Percentiles rank a stretch among this genome's conserved stretches.
Conservation (phyloP, 2,113 vertebrate species). For the Gymnogyps californianus region DNA sequence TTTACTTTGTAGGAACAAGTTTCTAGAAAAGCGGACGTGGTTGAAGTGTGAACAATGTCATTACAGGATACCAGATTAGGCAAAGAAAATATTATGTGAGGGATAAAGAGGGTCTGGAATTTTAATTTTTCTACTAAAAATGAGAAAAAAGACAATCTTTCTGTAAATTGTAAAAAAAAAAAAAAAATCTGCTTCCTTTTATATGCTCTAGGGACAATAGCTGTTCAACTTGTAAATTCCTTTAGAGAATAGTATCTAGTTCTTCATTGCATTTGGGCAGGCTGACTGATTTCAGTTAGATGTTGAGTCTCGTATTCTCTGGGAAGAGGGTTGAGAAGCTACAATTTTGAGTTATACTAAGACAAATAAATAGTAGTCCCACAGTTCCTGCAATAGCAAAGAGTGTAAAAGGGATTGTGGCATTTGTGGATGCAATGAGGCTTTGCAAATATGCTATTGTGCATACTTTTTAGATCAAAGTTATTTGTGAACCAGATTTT, state of each 20-base stretch:
- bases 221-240: neutral
- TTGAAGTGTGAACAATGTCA: neutral
- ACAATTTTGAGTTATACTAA: neutral
- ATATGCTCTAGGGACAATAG: neutral
- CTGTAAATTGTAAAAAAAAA: neutral
- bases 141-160: neutral
- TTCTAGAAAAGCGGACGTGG: neutral
- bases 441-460: neutral
- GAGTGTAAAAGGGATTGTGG: neutral
- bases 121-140: neutral
- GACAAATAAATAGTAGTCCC: neutral
- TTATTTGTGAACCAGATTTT: neutral
- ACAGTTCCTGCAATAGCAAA: neutral
- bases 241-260: neutral
- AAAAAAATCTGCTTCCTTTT: neutral
- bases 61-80: neutral
- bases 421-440: neutral
- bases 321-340: neutral
- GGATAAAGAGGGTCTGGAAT: neutral
- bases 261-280: neutral
- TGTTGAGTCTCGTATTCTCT: neutral
- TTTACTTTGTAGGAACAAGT: neutral
- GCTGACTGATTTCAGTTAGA: neutral
- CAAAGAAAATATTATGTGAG: neutral
- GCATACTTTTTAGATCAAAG: neutral